Percentiles rank a stretch among this genome's conserved stretches.
Conservation (phyloP, 37 sponge, comb jelly and placozoan genomes). For the Bolinopsis microptera region DNA sequence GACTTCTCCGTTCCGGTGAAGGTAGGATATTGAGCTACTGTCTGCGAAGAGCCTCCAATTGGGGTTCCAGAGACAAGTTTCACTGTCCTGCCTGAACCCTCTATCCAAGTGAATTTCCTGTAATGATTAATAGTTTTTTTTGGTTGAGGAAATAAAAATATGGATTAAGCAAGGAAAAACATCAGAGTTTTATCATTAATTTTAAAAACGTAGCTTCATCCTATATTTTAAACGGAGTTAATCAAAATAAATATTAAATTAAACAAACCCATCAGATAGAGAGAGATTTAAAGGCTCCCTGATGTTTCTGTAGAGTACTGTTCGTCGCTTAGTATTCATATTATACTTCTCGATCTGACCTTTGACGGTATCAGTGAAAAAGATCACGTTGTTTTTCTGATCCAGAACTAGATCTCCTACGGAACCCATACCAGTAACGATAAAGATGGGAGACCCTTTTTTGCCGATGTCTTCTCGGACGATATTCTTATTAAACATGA, state of each 20-base stretch:
- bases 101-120: slow-evolving; percentile 8
- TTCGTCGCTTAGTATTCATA: neutral
- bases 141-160: too few species aligned
- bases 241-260: neutral
- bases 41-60: neutral
- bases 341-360: neutral
- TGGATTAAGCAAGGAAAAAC: too few species aligned
- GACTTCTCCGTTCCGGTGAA: neutral
- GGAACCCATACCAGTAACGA: neutral
- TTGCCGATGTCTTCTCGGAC: neutral
- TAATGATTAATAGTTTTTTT: neutral
- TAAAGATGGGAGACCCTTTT: neutral
- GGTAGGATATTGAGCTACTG: neutral
- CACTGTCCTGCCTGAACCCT: neutral
- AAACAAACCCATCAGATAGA: neutral
- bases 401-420: neutral
- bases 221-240: too few species aligned
- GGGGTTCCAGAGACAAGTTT: neutral
- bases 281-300: neutral
- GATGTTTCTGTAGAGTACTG: neutral
- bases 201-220: too few species aligned
- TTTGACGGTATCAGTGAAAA: neutral
- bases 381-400: neutral
- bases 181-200: too few species aligned
- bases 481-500: neutral